Base-by-base conservation (phyloP, 2,113 vertebrate genomes). In the Mobula birostris region DNA sequence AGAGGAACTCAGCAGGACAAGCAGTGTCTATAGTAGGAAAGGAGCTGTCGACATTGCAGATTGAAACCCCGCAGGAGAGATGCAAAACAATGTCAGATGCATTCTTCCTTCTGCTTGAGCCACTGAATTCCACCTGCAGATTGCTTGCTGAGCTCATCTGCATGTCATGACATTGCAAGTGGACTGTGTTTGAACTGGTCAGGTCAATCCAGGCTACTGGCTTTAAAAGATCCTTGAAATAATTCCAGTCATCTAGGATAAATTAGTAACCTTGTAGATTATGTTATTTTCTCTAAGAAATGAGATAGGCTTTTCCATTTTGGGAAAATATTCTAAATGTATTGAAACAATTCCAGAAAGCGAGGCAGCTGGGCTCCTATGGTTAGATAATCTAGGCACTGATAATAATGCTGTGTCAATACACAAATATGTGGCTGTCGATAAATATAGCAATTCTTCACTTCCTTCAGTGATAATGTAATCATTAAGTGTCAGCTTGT, bases 261-360 rank as follows among this genome's bases (percentile, higher is more conserved):
- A 88, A 24, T 12, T 85, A 85, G 48, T 85, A 85, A 61, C 58
- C 27, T 88, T 63, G 83, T 7, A 88, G 27, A 14, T 29, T 83
- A 66, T 70, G 40, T 92, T 72, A 24, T n/a, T 36, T 92, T 88
- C 70, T 92, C 66, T 92, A 21, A 92, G 68, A 72, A 92, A 74
- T 48, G 68, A 93, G 88, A 70, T n/a, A 66, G 11, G 91, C 6
- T 19, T 48, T 76, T 56, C 8, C 29, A 29, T 74, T 74, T 21
- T 8, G 24, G 91, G 40, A 76, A 36, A 74, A 74, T 19, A 29
- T 48, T 48, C 8, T 66, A 68, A 32, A 74, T 29, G 24, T 15
- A 93, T n/a, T 76, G 68, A 74, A 93, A n/a, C 70, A 76, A 93
- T 93, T 93, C 70, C 91, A 93, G 70, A 93, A 93, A 56, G 17